Percentiles rank a stretch among this genome's conserved stretches.
Conservation (phyloP, 1,140 invertebrate genomes). For the Varroa destructor region DNA sequence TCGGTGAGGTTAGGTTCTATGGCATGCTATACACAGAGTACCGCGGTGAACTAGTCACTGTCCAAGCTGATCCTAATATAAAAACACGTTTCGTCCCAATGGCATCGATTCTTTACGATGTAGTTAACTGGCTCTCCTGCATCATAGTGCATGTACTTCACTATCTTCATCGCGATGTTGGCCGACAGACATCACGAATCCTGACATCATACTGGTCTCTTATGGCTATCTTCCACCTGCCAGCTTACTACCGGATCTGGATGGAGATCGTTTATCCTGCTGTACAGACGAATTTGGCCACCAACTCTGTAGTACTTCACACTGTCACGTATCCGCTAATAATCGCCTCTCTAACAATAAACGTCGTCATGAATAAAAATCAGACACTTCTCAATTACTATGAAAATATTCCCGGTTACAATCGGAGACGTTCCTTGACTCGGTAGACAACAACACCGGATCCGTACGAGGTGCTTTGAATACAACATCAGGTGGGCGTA, state of each 20-base stretch:
- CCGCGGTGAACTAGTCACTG: not conserved
- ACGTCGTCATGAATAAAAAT: not conserved
- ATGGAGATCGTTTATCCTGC: not conserved
- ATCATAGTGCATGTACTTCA: conserved; percentile 6
- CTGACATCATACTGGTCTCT: conserved; percentile 7
- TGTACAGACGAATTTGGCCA: not conserved
- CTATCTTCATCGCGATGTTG: conserved; percentile 13
- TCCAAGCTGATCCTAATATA: no score
- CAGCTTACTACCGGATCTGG: conserved; percentile 7
- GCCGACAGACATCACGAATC: not conserved
- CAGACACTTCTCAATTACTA: not conserved
- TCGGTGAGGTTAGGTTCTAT: conserved; percentile 17
- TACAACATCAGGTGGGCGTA: no score
- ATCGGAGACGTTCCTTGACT: conserved; percentile 17
- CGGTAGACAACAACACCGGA: not conserved
- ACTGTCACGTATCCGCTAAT: conserved; percentile 8
- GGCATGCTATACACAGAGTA: not conserved
- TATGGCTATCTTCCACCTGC: not conserved
- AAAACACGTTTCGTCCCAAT: not conserved
- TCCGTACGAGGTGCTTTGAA: no score
- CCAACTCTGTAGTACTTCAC: not conserved
- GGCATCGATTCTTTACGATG: conserved; percentile 18
- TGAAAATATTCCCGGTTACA: conserved; percentile 18
- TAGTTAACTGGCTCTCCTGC: conserved; percentile 8
- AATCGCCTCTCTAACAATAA: not conserved